Evolutionary conservation across 1,140 invertebrate species (phyloP).

Genomic region (Habropoda laboriosa): DNA sequence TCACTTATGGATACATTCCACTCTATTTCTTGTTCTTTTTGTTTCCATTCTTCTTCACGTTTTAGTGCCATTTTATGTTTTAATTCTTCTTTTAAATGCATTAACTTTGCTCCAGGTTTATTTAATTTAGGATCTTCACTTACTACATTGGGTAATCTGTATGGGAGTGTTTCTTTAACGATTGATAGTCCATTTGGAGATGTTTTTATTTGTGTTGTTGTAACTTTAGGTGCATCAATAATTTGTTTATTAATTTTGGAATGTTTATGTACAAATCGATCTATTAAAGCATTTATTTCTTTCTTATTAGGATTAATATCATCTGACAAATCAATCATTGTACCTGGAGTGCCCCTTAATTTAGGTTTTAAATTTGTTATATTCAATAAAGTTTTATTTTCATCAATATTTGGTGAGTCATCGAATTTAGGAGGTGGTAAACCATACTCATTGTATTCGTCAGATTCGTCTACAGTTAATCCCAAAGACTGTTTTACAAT

Average conservation of each 20-base stretch:
- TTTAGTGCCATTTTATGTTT: conserved; percentile 85
- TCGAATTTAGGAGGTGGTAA: conserved; percentile 59
- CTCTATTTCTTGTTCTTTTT: conserved; percentile 77
- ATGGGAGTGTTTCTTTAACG: conserved; percentile 68
- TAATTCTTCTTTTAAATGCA: conserved; percentile 84
- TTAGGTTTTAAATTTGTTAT: conserved; percentile 78
- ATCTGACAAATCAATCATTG: conserved; percentile 84
- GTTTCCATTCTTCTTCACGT: conserved; percentile 85
- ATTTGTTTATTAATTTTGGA: conserved; percentile 77
- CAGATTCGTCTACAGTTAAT: not conserved
- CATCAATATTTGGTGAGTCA: conserved; percentile 7
- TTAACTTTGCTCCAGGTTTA: conserved; percentile 85
- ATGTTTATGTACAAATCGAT: conserved; percentile 84
- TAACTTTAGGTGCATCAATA: conserved; percentile 80
- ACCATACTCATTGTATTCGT: conserved; percentile 28
- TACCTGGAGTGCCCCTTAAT: conserved; percentile 83
- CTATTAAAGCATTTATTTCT: conserved; percentile 83
- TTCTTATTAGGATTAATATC: conserved; percentile 75
- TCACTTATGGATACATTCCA: conserved; percentile 51
- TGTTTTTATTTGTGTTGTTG: conserved; percentile 74
- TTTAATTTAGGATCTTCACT: conserved; percentile 71
- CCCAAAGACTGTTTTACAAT: conserved; percentile 1
- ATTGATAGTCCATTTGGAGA: conserved; percentile 70
- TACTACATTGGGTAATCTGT: conserved; percentile 69
- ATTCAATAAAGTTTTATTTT: conserved; percentile 51